Percentiles rank a stretch among this genome's conserved stretches.
Conservation (phyloP, 1,140 invertebrate species). For the Chironomus striatipennis region DNA sequence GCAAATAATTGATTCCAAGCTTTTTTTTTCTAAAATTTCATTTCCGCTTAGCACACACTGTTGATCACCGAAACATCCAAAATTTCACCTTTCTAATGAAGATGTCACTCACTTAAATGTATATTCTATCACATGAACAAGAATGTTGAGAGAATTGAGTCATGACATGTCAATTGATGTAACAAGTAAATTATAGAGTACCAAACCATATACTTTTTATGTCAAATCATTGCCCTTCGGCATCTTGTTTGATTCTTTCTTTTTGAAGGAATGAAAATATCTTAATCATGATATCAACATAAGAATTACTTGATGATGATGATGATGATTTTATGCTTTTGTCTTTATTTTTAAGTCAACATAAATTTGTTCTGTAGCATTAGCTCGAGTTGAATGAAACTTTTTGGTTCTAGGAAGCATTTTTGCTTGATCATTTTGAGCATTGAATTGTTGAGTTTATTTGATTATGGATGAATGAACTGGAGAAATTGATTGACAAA, state of each 20-base stretch:
- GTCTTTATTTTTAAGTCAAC: neutral
- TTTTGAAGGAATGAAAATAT: neutral
- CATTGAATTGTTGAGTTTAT: neutral
- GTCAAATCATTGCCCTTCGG: conserved; percentile 11
- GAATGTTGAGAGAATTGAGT: neutral
- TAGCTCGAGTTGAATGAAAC: neutral
- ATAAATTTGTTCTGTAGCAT: neutral
- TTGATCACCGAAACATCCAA: too few relatives aligned
- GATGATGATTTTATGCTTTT: neutral
- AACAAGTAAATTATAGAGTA: conserved; percentile 5
- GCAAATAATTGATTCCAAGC: neutral
- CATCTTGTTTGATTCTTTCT: neutral
- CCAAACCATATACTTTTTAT: neutral
- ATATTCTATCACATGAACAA: neutral
- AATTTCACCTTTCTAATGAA: neutral
- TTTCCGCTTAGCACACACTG: neutral
- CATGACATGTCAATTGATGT: conserved; percentile 12
- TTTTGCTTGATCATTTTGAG: neutral
- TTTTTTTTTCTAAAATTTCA: neutral
- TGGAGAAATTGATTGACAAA: neutral
- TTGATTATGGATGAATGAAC: neutral
- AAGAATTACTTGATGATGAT: neutral
- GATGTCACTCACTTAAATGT: neutral
- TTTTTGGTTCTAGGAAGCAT: neutral
- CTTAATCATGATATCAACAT: conserved; percentile 3